phyloP scores from a whole-genome alignment of 2,888 invertebrate species.

The Bursaphelenchus okinawaensis region DNA sequence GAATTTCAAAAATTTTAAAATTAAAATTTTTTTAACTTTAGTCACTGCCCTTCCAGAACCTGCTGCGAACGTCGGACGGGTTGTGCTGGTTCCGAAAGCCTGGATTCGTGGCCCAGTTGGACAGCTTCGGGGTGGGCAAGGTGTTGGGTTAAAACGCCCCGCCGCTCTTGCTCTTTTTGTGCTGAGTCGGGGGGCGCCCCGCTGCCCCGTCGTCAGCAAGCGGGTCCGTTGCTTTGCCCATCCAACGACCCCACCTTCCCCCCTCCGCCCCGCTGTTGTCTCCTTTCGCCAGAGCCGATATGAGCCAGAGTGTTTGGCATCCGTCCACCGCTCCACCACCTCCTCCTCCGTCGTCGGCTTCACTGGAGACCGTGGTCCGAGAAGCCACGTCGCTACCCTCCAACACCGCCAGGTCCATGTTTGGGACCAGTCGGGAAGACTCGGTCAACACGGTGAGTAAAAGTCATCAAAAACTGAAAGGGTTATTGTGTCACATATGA shows the following conservation, averaged over 20 bases:
- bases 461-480: too few relatives aligned
- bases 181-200: neutral
- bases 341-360: neutral
- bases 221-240: neutral
- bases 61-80: too few relatives aligned
- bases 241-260: neutral
- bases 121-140: neutral
- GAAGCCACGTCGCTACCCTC: neutral
- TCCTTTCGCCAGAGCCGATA: neutral
- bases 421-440: neutral
- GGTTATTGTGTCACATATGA: too few relatives aligned
- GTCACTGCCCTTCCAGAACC: too few relatives aligned
- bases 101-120: neutral
- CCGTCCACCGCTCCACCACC: neutral
- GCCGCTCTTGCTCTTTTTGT: neutral
- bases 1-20: too few relatives aligned
- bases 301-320: neutral
- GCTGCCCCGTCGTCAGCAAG: neutral
- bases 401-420: neutral
- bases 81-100: neutral
- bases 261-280: neutral
- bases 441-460: neutral
- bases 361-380: too few relatives aligned
- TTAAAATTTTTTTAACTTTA: too few relatives aligned
- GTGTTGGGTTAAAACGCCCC: neutral